Conservation (phyloP, 2,113 vertebrate genomes). For the Chionomys nivalis region DNA sequence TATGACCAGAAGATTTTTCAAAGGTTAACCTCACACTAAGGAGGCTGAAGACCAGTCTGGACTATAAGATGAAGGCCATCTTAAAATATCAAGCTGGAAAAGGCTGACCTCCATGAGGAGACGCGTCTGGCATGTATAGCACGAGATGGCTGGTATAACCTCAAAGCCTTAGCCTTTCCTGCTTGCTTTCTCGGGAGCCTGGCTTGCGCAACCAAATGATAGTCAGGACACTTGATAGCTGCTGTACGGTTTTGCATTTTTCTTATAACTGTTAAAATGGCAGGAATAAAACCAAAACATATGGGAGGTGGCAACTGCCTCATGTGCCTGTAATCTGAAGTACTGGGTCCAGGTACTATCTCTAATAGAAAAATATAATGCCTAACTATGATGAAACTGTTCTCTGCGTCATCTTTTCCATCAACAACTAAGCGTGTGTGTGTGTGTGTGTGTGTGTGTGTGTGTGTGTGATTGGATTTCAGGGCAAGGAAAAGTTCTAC, state of each 20-base stretch:
- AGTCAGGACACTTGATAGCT: neutral
- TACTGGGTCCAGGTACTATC: neutral
- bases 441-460: neutral
- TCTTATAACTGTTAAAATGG: neutral
- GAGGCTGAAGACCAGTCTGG: neutral
- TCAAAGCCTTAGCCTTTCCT: neutral
- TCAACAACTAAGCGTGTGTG: neutral
- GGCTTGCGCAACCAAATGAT: neutral
- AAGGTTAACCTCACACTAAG: neutral
- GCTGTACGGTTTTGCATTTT: neutral
- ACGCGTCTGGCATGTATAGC: neutral
- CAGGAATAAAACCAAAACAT: neutral
- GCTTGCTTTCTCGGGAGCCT: neutral
- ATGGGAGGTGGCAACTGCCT: neutral
- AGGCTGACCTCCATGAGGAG: neutral
- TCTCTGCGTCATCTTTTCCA: neutral
- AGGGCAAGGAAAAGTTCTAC: slow-evolving; percentile 24
- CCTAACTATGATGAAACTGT: neutral
- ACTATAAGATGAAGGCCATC: neutral
- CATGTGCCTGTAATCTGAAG: neutral
- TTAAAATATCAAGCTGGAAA: neutral
- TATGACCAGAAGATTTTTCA: neutral
- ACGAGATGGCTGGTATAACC: neutral
- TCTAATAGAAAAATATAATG: neutral
- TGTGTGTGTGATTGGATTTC: neutral